Conservation (phyloP, 2,797 vertebrate species). For the Agapornis canus region DNA sequence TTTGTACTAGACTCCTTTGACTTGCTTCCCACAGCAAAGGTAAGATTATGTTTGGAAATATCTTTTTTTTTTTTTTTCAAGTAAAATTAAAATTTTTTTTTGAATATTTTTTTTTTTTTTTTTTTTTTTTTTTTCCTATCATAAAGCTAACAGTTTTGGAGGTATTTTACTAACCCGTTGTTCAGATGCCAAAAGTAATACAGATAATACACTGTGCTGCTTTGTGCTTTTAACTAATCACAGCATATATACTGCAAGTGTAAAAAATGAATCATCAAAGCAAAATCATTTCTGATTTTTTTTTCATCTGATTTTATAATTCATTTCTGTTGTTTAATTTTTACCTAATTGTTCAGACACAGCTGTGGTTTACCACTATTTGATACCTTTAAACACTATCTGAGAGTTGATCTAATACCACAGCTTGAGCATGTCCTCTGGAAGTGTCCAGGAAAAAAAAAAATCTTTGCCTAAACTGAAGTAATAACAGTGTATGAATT, state of each 20-base stretch:
- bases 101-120: too few species aligned
- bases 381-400: not conserved
- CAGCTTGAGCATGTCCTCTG: not conserved
- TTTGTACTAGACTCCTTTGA: conserved; percentile 88
- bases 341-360: not conserved
- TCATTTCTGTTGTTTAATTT: not conserved
- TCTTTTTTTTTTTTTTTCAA: too few species aligned
- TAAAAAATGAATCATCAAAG: not conserved
- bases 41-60: conserved; percentile 54
- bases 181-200: not conserved
- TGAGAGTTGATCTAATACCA: not conserved
- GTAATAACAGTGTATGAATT: not conserved
- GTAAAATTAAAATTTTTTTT: too few species aligned
- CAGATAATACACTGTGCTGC: not conserved
- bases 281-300: not conserved
- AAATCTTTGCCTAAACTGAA: not conserved
- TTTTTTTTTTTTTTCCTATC: not conserved
- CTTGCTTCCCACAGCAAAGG: conserved; percentile 87
- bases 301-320: not conserved
- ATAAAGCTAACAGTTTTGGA: not conserved
- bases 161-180: not conserved
- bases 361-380: not conserved
- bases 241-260: not conserved
- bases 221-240: not conserved
- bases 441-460: not conserved